Base-by-base conservation (phyloP, 2,797 vertebrate species). In the Peromyscus melanophrys region DNA sequence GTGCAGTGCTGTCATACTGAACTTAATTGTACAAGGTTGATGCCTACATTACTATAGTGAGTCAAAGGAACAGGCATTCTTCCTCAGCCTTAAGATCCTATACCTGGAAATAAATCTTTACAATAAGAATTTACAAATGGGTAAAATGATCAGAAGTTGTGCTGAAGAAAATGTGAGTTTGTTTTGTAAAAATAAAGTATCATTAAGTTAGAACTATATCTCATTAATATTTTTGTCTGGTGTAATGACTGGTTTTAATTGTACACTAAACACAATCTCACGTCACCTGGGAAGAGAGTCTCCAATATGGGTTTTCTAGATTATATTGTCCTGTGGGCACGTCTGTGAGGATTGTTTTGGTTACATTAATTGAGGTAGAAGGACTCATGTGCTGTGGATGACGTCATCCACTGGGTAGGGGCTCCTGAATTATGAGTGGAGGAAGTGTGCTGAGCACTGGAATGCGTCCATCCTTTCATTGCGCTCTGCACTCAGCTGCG, bases 131-230 rank as follows among this genome's bases (percentile, higher is more conserved):
- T 37, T 85, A 19, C 46, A 17, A n/a, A 40, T 84, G 21, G 34
- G 2, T 34, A 52, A 63, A 43, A 1, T 1, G 0, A 46, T 57
- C n/a, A 23, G 19, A 92, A 94, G 63, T 59, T 59, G 25, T n/a
- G 49, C 49, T 89, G 23, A 86, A 9, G 86, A 91, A 93, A 76
- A 49, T 86, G 0, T 76, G 6, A 73, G 25, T 29, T 89, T 85
- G 8, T 19, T 90, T 87, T 80, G 87, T 40, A 89, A 86, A 85
- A 94, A 43, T 75, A 27, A 14, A 86, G 21, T 78, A n/a, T 29
- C 6, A 11, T 31, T 77, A 49, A 46, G 7, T 29, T 49, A 43
- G 11, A 61, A 46, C 23, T 63, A 27, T 63, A 49, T 77, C 4
- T 63, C 13, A 27, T 2, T 63, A 49, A 34, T 1, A 13, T 19